Base-by-base conservation (phyloP, 2,888 invertebrate genomes). In the Ichneumoninae sp. region DNA sequence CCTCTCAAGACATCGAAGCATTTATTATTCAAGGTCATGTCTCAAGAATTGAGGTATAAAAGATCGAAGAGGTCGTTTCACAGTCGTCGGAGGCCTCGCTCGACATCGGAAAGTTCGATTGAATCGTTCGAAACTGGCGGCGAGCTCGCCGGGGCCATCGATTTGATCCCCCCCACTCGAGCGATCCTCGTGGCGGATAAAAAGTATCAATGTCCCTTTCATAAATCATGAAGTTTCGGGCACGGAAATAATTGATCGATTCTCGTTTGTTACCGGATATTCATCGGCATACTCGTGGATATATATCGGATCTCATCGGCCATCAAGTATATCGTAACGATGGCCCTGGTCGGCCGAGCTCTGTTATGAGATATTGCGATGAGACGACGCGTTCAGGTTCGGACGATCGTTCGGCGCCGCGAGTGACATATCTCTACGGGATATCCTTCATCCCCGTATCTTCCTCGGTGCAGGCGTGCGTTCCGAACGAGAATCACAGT, bases 321-420 rank as follows among this genome's bases (percentile, higher is more conserved):
- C 44, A 54, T 70, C 60, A 65, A 54, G 70, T 50, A 52, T 76
- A 65, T 71, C 68, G 60, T 50, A 50, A 36, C 10, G 60, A 70
- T 44, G 77, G 69, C 52, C 52, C 26, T 52, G 84, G 83, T 75
- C 78, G 86, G 82, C 84, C 84, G 82, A 82, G 76, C 72, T 70
- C 79, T 52, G 70, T 82, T 78, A 80, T 72, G 75, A 75, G 75
- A 81, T 77, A 84, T 74, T 69, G 69, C 70, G 57, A 80, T 80
- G 83, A 70, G 82, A 83, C 85, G 80, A 80, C 84, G 79, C 76
- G 52, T 74, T 50, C 80, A 75, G 60, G 44, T 33, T 75, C 74
- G 60, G 44, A 47, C 44, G 44, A 47, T 47, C 44, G 66, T 81
- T 84, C 80, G 83, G 87, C 86, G 82, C 82, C 86, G 76, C 80